Conservation (phyloP, 2,888 invertebrate genomes). For the Halictus ligatus region DNA sequence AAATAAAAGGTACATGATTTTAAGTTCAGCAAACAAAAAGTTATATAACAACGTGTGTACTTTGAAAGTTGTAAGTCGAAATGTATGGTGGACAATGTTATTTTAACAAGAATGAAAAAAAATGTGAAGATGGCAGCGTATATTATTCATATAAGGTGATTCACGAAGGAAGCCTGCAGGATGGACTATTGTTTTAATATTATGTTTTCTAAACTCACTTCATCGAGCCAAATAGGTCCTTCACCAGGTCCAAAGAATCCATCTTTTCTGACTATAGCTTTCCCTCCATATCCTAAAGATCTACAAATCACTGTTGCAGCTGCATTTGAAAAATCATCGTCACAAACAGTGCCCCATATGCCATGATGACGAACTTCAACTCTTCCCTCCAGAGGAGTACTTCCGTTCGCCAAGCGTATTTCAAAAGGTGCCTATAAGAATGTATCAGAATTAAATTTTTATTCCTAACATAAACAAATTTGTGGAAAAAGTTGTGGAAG, state of each 20-base stretch:
- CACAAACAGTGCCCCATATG: constrained; percentile 92
- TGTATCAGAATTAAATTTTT: not conserved
- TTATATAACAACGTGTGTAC: no score
- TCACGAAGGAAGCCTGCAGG: not conserved
- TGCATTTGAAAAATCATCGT: constrained; percentile 89
- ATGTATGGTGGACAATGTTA: not conserved
- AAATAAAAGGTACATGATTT: no score
- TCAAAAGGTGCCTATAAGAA: constrained; percentile 85
- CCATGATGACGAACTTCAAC: constrained; percentile 89
- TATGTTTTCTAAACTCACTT: constrained; percentile 82
- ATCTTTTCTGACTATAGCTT: constrained; percentile 85
- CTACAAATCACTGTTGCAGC: constrained; percentile 89
- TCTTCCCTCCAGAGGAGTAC: constrained; percentile 87
- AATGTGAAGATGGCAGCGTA: not conserved
- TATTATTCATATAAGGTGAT: no score
- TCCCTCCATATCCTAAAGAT: constrained; percentile 86
- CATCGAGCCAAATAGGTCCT: constrained; percentile 90
- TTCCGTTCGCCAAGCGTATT: constrained; percentile 87
- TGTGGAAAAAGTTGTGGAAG: no score
- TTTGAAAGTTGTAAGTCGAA: not conserved
- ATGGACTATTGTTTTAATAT: constrained; percentile 56
- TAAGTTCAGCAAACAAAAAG: no score
- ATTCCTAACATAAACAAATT: not conserved
- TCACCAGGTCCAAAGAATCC: constrained; percentile 86
- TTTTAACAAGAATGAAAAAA: not conserved